A percentile compares a stretch with the other conserved stretches of the same genome.
phyloP scores from a whole-genome alignment of 1,140 invertebrate genomes.

The Lethocerus indicus region DNA sequence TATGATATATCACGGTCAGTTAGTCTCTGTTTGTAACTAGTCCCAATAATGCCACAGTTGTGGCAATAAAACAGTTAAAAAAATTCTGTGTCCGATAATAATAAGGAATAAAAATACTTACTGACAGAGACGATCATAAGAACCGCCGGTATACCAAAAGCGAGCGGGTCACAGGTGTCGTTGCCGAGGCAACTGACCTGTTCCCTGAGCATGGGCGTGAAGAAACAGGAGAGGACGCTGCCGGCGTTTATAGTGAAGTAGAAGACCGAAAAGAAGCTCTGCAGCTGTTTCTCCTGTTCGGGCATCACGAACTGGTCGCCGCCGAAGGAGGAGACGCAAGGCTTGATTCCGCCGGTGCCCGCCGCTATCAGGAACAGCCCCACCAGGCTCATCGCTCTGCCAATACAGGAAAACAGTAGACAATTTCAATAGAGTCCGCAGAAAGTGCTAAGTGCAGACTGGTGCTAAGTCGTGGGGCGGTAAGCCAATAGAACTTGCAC shows the following conservation, averaged over 20 bases:
- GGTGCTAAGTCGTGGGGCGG: no score
- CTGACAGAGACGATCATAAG: conserved; percentile 67
- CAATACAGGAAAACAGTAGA: not conserved
- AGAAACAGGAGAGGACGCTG: conserved; percentile 71
- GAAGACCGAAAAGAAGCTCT: conserved; percentile 81
- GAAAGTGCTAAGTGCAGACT: no score
- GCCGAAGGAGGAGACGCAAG: conserved; percentile 92
- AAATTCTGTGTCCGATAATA: no score
- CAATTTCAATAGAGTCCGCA: no score
- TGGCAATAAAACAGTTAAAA: no score
- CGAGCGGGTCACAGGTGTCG: conserved; percentile 70
- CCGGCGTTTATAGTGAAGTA: conserved; percentile 90
- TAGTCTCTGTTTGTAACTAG: no score
- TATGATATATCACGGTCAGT: no score
- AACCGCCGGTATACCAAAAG: conserved; percentile 79
- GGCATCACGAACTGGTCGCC: conserved; percentile 86
- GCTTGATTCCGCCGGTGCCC: conserved; percentile 93
- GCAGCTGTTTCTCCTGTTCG: conserved; percentile 53
- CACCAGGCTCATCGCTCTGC: conserved; percentile 51
- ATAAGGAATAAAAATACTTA: conserved; percentile 26
- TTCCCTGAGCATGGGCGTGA: conserved; percentile 73
- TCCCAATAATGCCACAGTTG: no score
- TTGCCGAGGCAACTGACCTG: conserved; percentile 68
- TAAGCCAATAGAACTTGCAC: no score
- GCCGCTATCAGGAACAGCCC: conserved; percentile 70